Conservation (phyloP, 2,797 vertebrate species). For the Heterohyrax brucei region DNA sequence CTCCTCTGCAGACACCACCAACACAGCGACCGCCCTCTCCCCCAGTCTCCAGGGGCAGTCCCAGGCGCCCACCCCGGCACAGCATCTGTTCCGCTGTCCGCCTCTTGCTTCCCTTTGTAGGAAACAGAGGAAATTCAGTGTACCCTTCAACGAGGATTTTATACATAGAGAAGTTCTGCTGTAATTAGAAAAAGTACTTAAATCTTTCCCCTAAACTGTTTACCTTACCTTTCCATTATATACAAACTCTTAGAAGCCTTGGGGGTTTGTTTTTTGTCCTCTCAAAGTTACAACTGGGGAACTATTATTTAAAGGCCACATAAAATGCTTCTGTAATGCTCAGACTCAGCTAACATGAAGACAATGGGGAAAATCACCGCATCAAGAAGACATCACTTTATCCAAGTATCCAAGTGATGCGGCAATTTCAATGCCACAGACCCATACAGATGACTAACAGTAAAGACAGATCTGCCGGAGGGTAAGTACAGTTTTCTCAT, state of each 20-base stretch:
- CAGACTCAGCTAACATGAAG: constrained; percentile 74
- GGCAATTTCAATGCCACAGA: constrained; percentile 83
- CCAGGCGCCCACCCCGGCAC: neutral
- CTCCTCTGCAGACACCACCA: neutral
- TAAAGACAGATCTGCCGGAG: neutral
- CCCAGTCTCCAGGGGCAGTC: neutral
- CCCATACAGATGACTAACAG: constrained; percentile 72
- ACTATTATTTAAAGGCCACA: constrained; percentile 54
- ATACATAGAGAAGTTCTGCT: constrained; percentile 54
- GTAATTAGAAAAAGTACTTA: constrained; percentile 60
- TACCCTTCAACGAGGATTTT: constrained; percentile 51
- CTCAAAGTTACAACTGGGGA: constrained; percentile 57
- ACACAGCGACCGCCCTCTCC: neutral
- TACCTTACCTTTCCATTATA: constrained; percentile 42
- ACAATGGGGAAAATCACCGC: constrained; percentile 77
- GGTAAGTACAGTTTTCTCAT: constrained; percentile 77
- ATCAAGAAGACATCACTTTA: constrained; percentile 82
- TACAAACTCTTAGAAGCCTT: neutral
- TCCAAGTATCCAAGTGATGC: constrained; percentile 76
- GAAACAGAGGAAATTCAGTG: neutral
- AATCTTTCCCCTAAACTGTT: constrained; percentile 57
- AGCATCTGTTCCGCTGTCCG: neutral
- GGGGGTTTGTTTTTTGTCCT: constrained; percentile 29
- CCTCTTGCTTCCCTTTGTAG: neutral
- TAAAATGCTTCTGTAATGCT: constrained; percentile 67